These are phyloP conservation scores for Antheraea pernyi DNA, from an alignment of 1,140 invertebrate genomes.

Conservation along the genomic window DNA sequence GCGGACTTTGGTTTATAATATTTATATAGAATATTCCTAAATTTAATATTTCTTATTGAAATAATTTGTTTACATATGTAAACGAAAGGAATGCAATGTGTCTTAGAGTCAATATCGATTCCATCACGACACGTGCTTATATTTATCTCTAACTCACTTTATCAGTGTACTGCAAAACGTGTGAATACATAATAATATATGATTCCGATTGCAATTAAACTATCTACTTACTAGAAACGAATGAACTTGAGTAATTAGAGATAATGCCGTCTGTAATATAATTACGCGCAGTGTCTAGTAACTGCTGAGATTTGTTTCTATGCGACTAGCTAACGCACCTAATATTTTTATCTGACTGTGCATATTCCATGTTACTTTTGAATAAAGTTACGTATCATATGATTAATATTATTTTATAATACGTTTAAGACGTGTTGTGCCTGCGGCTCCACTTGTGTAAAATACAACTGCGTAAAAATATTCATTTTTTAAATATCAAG, in stretches of 20 bases:
- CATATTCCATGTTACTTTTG: not conserved
- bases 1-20: too few relatives aligned
- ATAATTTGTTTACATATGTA: too few relatives aligned
- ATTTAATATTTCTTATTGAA: too few relatives aligned
- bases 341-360: not conserved
- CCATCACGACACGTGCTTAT: not conserved
- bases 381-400: not conserved
- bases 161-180: not conserved
- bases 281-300: not conserved
- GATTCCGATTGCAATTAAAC: not conserved
- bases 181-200: not conserved
- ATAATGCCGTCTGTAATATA: not conserved
- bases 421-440: not conserved
- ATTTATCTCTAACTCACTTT: not conserved
- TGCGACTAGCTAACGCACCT: not conserved
- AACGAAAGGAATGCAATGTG: not conserved
- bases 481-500: too few relatives aligned
- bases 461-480: too few relatives aligned
- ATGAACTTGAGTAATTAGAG: not conserved
- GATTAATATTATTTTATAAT: not conserved
- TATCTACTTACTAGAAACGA: not conserved
- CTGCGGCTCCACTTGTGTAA: not conserved
- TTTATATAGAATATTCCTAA: too few relatives aligned
- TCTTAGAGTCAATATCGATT: not conserved
- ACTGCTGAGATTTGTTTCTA: not conserved